Percentiles rank a stretch among this genome's conserved stretches.
Evolutionary conservation across 2,888 invertebrate genomes (phyloP).

Genomic region (Enchytraeus crypticus): DNA sequence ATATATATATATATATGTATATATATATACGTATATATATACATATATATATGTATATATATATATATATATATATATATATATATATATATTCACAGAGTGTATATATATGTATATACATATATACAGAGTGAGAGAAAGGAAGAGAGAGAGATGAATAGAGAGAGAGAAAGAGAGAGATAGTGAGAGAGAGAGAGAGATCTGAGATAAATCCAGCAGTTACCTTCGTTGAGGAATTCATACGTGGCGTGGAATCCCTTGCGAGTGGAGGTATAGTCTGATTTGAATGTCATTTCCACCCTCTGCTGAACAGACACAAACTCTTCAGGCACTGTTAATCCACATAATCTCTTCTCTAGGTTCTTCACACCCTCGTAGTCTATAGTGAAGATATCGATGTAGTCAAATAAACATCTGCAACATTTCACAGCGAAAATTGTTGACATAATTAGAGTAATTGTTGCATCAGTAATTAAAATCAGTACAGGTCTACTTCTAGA

Average conservation of each 20-base stretch:
- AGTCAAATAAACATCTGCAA: conserved; percentile 40
- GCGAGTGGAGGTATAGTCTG: conserved; percentile 25
- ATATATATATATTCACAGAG: too few relatives aligned
- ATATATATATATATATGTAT: conserved; percentile 4
- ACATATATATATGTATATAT: too few relatives aligned
- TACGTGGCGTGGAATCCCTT: conserved; percentile 18
- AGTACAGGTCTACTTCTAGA: too few relatives aligned
- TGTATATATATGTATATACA: too few relatives aligned
- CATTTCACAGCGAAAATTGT: background rate
- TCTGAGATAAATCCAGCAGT: background rate
- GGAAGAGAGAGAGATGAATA: too few relatives aligned
- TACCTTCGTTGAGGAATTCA: conserved; percentile 23
- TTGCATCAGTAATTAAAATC: background rate
- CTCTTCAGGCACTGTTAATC: conserved; percentile 32
- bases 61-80: too few relatives aligned
- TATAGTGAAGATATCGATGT: conserved; percentile 39
- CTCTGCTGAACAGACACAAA: conserved; percentile 38
- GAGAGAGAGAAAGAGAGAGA: too few relatives aligned
- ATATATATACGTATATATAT: conserved; percentile 3
- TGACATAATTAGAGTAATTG: background rate
- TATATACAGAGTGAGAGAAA: too few relatives aligned
- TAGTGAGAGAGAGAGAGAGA: too few relatives aligned
- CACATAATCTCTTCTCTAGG: conserved; percentile 35
- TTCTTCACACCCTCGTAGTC: conserved; percentile 32
- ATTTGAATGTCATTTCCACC: conserved; percentile 38